Evolutionary conservation across 2,797 vertebrate genomes (phyloP).

Genomic region (Pseudopleuronectes americanus): DNA sequence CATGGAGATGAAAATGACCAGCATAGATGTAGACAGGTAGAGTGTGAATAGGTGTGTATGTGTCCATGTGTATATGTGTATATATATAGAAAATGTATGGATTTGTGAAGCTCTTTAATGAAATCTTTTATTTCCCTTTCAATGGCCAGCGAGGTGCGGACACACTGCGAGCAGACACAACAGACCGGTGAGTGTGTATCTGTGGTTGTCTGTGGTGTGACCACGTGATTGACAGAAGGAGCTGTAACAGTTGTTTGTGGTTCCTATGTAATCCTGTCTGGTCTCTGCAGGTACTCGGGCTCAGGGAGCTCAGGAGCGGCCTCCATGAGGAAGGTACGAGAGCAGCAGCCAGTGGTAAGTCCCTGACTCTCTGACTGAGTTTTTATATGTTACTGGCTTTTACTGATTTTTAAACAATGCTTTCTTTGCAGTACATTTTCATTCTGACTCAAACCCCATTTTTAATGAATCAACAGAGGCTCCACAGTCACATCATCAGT

Average conservation of each 20-base stretch:
- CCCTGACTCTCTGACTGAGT: background rate
- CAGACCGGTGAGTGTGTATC: slow-evolving; percentile 70
- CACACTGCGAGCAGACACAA: slow-evolving; percentile 78
- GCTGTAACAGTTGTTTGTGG: slow-evolving; percentile 14
- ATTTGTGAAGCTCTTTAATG: slow-evolving; percentile 13
- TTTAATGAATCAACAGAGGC: slow-evolving; percentile 24
- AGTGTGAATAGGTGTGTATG: background rate
- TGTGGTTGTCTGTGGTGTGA: slow-evolving; percentile 9
- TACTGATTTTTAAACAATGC: slow-evolving; percentile 7
- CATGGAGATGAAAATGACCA: background rate
- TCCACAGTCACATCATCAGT: slow-evolving; percentile 26
- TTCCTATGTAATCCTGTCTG: slow-evolving; percentile 23
- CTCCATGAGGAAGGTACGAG: slow-evolving; percentile 80
- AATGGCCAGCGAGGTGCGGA: slow-evolving; percentile 72
- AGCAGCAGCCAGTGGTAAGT: background rate
- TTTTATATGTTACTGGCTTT: background rate
- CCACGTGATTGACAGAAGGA: slow-evolving; percentile 14
- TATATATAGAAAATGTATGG: too few relatives aligned
- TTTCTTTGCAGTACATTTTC: slow-evolving; percentile 1
- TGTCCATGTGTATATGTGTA: background rate
- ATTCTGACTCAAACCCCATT: slow-evolving; percentile 9
- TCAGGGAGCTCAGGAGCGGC: slow-evolving; percentile 79
- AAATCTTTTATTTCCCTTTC: slow-evolving; percentile 12
- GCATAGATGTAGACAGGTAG: background rate
- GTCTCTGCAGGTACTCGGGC: slow-evolving; percentile 74